Base-by-base conservation (phyloP, 2,113 vertebrate species). In the Varanus komodoensis region DNA sequence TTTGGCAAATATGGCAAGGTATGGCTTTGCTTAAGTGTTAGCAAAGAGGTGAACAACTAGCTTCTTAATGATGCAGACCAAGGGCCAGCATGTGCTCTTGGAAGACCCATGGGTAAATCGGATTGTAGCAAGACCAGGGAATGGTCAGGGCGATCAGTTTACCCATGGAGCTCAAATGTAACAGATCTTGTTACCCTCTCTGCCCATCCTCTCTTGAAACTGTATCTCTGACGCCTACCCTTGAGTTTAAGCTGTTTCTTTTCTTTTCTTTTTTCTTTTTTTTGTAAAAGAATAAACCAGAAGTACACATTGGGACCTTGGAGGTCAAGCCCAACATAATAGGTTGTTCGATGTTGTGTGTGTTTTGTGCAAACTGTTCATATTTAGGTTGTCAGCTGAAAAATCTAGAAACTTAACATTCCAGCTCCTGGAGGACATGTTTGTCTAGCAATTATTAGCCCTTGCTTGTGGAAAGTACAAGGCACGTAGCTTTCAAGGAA, bases 1-100 rank as follows among this genome's bases (percentile, higher is more conserved):
- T 99, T 99, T 96, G 99, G 99, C 95, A 99, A 99, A 98, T 99
- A 99, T 44, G 99, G 99, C 92, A 99, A 99, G 98, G 99, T 99
- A 97, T 94, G 95, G 86, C 82, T 50, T 54, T 61, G 64, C 90
- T 57, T 38, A 4, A 8, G 75, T 84, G 78, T 48, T 34, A 32
- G 7, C 25, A 14, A 1, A 25, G 12, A 14, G 78, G 6, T 80
- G 48, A 80, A 29, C 4, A 15, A 57, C 14, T 7, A 44, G 44
- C 44, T 78, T 2, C 23, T 50, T 15, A 11, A 17, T 44, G 29
- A 50, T 23, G 34, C 48, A 54, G 69, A 32, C n/a, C 23, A 17
- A 48, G 38, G 14, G 27, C 67, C 71, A 29, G 23, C 34, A 29
- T 73, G 25, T 34, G 14, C 32, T 0, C 84, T 74, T 75, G 50